Percentiles rank a stretch among this genome's conserved stretches.
phyloP scores from a whole-genome alignment of 2,113 vertebrate species.

The Bos indicus region DNA sequence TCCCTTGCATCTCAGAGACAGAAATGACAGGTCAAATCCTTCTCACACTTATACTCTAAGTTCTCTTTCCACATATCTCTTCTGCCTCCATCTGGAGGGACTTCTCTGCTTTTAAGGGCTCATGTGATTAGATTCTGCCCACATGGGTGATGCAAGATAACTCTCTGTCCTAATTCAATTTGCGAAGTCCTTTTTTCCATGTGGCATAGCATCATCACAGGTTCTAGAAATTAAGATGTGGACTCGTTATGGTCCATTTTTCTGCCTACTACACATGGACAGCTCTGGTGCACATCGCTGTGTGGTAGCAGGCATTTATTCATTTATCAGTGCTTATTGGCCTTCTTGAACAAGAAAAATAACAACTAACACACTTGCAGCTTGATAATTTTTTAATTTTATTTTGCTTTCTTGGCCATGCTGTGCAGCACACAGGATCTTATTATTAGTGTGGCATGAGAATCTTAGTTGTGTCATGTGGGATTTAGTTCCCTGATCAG shows the following conservation, averaged over 20 bases:
- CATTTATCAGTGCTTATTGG: background rate
- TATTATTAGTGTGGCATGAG: background rate
- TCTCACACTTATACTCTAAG: background rate
- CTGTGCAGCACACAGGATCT: background rate
- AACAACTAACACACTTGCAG: background rate
- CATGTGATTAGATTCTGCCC: background rate
- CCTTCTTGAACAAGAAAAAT: background rate
- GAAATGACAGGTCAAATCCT: background rate
- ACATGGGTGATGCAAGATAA: background rate
- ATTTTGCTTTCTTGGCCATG: background rate
- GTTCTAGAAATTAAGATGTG: background rate
- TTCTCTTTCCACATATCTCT: background rate
- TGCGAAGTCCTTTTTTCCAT: background rate
- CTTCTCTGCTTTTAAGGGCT: background rate
- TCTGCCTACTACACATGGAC: background rate
- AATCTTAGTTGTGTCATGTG: background rate
- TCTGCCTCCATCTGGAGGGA: background rate
- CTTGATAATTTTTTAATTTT: background rate
- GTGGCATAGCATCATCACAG: background rate
- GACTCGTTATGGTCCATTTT: background rate
- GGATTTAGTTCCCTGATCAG: background rate
- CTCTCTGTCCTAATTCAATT: background rate
- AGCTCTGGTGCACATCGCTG: background rate
- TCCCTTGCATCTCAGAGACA: background rate
- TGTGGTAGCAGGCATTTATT: background rate